These are phyloP conservation scores for Dryocosmus kuriphilus DNA, from an alignment of 2,888 invertebrate genomes.

Conservation along the genomic window DNA sequence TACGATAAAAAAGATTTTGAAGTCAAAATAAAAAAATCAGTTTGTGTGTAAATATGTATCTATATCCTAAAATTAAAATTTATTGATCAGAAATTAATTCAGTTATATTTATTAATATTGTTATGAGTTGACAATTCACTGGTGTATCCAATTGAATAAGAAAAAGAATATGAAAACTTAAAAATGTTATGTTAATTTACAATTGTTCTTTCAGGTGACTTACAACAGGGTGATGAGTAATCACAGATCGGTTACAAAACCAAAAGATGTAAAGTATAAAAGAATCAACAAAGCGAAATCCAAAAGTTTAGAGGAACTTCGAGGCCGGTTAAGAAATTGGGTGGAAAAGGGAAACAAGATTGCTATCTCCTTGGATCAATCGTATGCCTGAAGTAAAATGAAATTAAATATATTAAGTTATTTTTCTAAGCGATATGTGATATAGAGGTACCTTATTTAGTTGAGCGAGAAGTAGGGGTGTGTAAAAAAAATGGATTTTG, in stretches of 20 bases:
- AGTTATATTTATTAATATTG: too few relatives aligned
- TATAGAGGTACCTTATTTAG: constrained; percentile 24
- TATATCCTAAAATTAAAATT: too few relatives aligned
- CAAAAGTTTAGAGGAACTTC: constrained; percentile 90
- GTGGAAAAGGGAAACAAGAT: constrained; percentile 88
- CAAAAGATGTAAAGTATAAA: constrained; percentile 94
- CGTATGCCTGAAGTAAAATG: constrained; percentile 72
- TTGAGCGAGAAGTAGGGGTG: constrained; percentile 3
- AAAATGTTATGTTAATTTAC: background rate
- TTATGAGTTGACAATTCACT: too few relatives aligned
- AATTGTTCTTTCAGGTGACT: constrained; percentile 79
- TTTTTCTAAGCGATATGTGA: constrained; percentile 38
- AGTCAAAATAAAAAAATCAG: too few relatives aligned
- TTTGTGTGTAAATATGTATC: too few relatives aligned
- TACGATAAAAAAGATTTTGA: too few relatives aligned
- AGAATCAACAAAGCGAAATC: constrained; percentile 94
- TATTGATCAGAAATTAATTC: too few relatives aligned
- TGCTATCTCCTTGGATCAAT: constrained; percentile 84
- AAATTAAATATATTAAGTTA: constrained; percentile 32
- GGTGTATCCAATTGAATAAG: too few relatives aligned
- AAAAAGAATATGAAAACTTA: too few relatives aligned
- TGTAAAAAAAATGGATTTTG: too few relatives aligned
- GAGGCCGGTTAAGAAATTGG: constrained; percentile 91
- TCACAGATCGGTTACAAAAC: constrained; percentile 93
- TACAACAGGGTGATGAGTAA: constrained; percentile 94